Percentiles rank a stretch among this genome's conserved stretches.
phyloP scores from a whole-genome alignment of 2,797 vertebrate genomes.

The Streptopelia turtur region DNA sequence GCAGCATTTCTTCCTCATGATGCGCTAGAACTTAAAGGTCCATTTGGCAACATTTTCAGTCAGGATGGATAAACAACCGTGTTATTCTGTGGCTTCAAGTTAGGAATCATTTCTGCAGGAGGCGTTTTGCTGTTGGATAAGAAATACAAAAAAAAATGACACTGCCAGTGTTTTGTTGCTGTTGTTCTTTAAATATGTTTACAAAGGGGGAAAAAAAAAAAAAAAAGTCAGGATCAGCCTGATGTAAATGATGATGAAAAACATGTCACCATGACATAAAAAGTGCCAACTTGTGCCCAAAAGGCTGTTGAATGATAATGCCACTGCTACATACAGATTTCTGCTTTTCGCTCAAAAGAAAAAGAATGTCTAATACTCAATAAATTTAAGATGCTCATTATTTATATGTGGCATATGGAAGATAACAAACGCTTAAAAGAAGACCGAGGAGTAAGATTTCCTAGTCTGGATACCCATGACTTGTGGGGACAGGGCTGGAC shows the following conservation, averaged over 20 bases:
- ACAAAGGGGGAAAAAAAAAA: background rate
- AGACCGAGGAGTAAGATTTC: slow-evolving; percentile 50
- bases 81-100: slow-evolving; percentile 68
- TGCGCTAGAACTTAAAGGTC: slow-evolving; percentile 68
- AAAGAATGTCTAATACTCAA: slow-evolving; percentile 24
- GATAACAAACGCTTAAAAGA: slow-evolving; percentile 40
- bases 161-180: slow-evolving; percentile 38
- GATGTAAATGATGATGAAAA: slow-evolving; percentile 32
- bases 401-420: slow-evolving; percentile 48
- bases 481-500: slow-evolving; percentile 24
- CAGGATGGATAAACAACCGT: slow-evolving; percentile 34
- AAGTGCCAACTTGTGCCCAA: slow-evolving; percentile 53
- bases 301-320: slow-evolving; percentile 48
- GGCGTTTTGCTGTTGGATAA: slow-evolving; percentile 59
- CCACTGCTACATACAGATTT: slow-evolving; percentile 64
- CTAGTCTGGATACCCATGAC: slow-evolving; percentile 29
- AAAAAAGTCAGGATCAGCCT: slow-evolving; percentile 50
- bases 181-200: slow-evolving; percentile 56
- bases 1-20: slow-evolving; percentile 73
- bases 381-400: slow-evolving; percentile 26
- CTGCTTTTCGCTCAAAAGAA: slow-evolving; percentile 49
- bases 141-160: slow-evolving; percentile 29
- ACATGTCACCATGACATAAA: slow-evolving; percentile 41
- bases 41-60: slow-evolving; percentile 78
- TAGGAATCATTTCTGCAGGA: slow-evolving; percentile 58